These are phyloP conservation scores for Bombyx huttoni DNA, from an alignment of 2,888 invertebrate genomes.

Conservation along the genomic window DNA sequence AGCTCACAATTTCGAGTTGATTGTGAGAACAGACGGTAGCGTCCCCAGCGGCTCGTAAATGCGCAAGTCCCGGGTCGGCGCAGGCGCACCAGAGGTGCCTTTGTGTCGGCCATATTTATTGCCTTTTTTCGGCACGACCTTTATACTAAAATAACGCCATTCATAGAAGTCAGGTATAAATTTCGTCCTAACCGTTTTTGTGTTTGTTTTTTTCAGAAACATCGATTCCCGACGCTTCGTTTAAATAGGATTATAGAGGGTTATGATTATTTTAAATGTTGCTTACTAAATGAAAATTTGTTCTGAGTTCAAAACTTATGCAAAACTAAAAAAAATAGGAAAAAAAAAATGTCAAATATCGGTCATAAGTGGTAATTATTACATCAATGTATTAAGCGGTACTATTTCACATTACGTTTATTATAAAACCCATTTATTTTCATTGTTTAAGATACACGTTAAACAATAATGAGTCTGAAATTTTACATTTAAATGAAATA, in stretches of 20 bases:
- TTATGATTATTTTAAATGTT: background rate
- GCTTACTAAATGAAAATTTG: no score
- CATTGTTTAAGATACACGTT: no score
- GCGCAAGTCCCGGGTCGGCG: slow-evolving; percentile 50
- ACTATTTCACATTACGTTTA: no score
- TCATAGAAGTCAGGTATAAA: slow-evolving; percentile 66
- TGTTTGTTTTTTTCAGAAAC: slow-evolving; percentile 10
- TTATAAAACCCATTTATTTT: no score
- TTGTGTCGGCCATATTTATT: slow-evolving; percentile 64
- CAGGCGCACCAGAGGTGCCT: slow-evolving; percentile 59
- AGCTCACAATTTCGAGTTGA: background rate
- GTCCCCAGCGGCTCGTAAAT: slow-evolving; percentile 22
- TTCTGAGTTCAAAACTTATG: background rate
- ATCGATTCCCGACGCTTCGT: slow-evolving; percentile 2
- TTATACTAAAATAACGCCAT: slow-evolving; percentile 55
- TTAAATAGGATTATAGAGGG: background rate
- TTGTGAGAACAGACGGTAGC: slow-evolving; percentile 12
- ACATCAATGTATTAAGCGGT: no score
- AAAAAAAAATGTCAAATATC: no score
- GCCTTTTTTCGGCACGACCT: slow-evolving; percentile 41
- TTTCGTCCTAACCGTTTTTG: slow-evolving; percentile 25
- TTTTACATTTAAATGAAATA: no score
- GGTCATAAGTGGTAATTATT: no score
- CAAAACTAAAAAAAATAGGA: no score
- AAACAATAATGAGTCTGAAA: no score